Percentiles rank a stretch among this genome's conserved stretches.
Evolutionary conservation across 1,140 invertebrate species (phyloP).

Genomic region (Pemphigus obesinymphae): DNA sequence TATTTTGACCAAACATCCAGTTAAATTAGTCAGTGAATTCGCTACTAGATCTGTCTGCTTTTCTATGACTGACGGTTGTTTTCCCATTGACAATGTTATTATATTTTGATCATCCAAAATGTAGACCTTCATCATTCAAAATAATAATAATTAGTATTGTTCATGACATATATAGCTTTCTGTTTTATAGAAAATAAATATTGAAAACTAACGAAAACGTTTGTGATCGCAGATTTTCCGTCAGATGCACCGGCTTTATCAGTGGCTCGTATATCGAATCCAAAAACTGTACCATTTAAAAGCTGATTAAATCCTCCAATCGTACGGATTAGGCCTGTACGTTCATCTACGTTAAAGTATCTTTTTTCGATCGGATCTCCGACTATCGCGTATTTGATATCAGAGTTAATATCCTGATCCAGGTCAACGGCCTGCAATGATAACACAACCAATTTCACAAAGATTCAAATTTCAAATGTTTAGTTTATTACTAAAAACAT

Average conservation of each 20-base stretch:
- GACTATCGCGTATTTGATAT: conserved; percentile 73
- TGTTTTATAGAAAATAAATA: background rate
- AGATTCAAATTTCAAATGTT: background rate
- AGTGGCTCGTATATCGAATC: conserved; percentile 83
- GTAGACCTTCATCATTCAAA: conserved; percentile 61
- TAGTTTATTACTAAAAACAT: background rate
- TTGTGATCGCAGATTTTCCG: conserved; percentile 72
- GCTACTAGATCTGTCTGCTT: conserved; percentile 65
- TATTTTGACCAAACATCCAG: conserved; percentile 22
- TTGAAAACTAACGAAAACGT: conserved; percentile 68
- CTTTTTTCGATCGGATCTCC: conserved; percentile 57
- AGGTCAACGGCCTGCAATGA: conserved; percentile 62
- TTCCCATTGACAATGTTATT: conserved; percentile 69
- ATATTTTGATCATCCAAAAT: conserved; percentile 75
- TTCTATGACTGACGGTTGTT: conserved; percentile 69
- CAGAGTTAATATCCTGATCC: conserved; percentile 69
- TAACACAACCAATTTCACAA: background rate
- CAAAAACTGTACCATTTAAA: conserved; percentile 58
- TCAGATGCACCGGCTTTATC: conserved; percentile 70
- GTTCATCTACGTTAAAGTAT: conserved; percentile 68
- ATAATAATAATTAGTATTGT: background rate
- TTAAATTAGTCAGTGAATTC: conserved; percentile 51
- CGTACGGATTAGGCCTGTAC: conserved; percentile 62
- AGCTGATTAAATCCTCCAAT: background rate
- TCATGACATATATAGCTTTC: background rate